Evolutionary conservation across 2,797 vertebrate genomes (phyloP).

Genomic region (Halcyon leucocephala): DNA sequence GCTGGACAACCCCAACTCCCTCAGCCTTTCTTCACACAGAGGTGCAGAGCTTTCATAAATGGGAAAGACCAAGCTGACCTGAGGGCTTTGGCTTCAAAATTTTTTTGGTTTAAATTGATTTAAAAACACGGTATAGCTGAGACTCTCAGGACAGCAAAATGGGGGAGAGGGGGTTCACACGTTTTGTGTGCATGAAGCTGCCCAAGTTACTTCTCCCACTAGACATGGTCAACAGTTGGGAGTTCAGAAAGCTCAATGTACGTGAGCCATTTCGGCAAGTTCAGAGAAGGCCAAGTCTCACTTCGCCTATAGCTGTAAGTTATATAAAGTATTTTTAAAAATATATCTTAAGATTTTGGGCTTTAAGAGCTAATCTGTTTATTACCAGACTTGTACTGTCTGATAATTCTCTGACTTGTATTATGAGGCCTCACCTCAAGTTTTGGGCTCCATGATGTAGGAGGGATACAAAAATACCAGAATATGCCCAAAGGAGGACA

Average conservation of each 20-base stretch:
- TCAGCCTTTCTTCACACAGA: background rate
- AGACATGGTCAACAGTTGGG: fast-evolving
- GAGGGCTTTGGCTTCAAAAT: background rate
- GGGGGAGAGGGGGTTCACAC: background rate
- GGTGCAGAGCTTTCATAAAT: background rate
- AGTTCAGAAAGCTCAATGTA: background rate
- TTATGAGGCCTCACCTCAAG: fast-evolving
- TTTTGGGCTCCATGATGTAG: background rate
- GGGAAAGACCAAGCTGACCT: background rate
- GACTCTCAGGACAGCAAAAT: background rate
- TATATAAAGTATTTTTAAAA: background rate
- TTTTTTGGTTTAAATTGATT: background rate
- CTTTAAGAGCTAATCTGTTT: background rate
- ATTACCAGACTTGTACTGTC: background rate
- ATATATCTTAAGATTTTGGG: background rate
- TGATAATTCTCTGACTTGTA: background rate
- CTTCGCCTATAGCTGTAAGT: background rate
- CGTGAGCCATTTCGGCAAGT: background rate
- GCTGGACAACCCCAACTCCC: background rate
- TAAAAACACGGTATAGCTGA: background rate
- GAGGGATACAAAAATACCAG: background rate
- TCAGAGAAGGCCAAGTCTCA: background rate
- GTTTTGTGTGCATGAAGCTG: background rate
- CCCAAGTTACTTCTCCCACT: background rate
- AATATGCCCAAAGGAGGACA: background rate